A percentile compares a stretch with the other conserved stretches of the same genome.
Evolutionary conservation across 2,113 vertebrate genomes (phyloP).

Genomic region (Pygoscelis antarcticus): DNA sequence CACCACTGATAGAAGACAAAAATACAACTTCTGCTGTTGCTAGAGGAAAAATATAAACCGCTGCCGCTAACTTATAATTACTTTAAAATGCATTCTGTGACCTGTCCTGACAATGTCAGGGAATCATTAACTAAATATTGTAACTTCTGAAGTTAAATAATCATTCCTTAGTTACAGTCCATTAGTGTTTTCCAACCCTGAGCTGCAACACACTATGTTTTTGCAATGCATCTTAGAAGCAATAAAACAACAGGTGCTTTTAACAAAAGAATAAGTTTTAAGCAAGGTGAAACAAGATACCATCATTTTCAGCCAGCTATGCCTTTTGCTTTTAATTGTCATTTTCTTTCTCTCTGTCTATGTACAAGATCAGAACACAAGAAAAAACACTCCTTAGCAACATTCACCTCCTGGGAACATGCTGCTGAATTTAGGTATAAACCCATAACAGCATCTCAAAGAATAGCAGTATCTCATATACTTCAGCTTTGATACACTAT

Average conservation of each 20-base stretch:
- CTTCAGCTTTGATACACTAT: background rate
- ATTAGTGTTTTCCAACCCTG: background rate
- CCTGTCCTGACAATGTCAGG: background rate
- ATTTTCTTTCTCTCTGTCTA: background rate
- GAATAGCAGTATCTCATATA: background rate
- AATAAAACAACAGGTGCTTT: background rate
- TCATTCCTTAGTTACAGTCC: background rate
- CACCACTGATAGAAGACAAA: background rate
- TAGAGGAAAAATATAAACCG: background rate
- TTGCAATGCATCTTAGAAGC: background rate
- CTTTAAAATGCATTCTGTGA: background rate
- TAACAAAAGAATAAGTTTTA: background rate
- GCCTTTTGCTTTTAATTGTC: background rate
- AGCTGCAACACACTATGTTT: background rate
- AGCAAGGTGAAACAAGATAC: constrained; percentile 7
- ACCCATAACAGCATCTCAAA: background rate
- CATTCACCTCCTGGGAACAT: background rate
- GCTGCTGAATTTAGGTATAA: constrained; percentile 1
- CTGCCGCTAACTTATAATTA: background rate
- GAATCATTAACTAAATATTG: background rate
- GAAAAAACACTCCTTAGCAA: constrained; percentile 6
- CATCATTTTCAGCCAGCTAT: background rate
- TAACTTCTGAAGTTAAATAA: constrained; percentile 1
- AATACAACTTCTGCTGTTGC: background rate
- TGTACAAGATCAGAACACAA: constrained; percentile 4